phyloP scores from a whole-genome alignment of 2,113 vertebrate species.

The Colinus virginianus region DNA sequence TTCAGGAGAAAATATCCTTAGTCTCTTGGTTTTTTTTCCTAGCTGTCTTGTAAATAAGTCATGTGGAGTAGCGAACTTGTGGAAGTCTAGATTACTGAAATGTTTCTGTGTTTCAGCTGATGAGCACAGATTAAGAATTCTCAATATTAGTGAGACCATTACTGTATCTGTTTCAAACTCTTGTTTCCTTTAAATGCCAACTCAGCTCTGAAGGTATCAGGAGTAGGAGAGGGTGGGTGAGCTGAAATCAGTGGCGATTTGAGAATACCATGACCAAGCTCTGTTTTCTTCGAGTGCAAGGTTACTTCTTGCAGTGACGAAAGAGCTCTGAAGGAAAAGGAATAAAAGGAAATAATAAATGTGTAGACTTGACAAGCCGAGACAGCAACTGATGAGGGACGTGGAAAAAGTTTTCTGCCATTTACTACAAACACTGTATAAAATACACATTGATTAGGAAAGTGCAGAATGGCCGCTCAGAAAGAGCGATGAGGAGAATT shows the following conservation, averaged over 20 bases:
- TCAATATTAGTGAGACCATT: background rate
- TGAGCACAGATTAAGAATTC: background rate
- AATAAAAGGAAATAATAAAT: background rate
- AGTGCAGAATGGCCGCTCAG: constrained; percentile 28
- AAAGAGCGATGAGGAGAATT: constrained; percentile 53
- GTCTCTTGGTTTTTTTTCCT: background rate
- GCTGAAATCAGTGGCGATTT: background rate
- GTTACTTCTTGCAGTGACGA: background rate
- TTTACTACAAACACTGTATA: constrained; percentile 6
- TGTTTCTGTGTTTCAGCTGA: background rate
- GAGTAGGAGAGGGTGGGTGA: background rate
- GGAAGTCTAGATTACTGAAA: background rate
- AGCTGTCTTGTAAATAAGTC: background rate
- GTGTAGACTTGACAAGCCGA: background rate
- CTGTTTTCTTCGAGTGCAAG: background rate
- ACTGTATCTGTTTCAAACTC: background rate
- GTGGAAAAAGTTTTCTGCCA: background rate
- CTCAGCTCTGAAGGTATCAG: background rate
- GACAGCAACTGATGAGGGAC: background rate
- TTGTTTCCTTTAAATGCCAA: background rate
- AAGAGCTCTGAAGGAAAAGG: background rate
- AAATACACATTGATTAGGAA: constrained; percentile 20
- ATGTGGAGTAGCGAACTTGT: background rate
- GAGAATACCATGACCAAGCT: background rate
- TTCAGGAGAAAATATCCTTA: background rate